Evolutionary conservation across 2,113 vertebrate species (phyloP).

Genomic region (Falcunculus frontatus): DNA sequence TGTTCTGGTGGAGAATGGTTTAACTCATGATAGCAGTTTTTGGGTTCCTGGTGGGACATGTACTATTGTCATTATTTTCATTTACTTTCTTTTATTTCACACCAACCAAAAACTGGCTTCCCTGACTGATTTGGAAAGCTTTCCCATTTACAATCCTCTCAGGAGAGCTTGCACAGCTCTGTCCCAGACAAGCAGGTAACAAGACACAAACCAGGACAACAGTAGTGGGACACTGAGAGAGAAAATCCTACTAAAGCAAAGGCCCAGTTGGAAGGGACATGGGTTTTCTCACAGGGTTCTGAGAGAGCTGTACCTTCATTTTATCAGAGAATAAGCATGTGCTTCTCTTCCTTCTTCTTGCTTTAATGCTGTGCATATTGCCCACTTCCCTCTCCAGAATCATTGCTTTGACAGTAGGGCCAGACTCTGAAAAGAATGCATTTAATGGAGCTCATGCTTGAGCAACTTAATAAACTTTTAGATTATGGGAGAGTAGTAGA

Average conservation of each 20-base stretch:
- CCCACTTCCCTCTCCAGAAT: background rate
- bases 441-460: background rate
- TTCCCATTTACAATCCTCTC: background rate
- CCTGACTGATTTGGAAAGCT: background rate
- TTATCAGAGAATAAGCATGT: background rate
- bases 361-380: background rate
- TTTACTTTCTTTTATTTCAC: background rate
- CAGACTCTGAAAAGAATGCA: background rate
- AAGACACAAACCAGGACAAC: background rate
- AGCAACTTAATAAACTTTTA: background rate
- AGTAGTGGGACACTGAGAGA: background rate
- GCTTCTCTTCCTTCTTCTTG: background rate
- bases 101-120: background rate
- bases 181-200: background rate
- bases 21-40: background rate
- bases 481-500: background rate
- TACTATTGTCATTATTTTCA: background rate
- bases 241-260: background rate
- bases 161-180: background rate
- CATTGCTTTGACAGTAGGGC: background rate
- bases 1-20: background rate
- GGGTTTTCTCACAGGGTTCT: background rate
- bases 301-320: background rate
- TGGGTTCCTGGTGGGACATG: background rate
- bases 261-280: background rate